A percentile compares a stretch with the other conserved stretches of the same genome.
These are phyloP conservation scores for Prietella phreatophila DNA, from an alignment of 2,113 vertebrate species.

Conservation along the genomic window DNA sequence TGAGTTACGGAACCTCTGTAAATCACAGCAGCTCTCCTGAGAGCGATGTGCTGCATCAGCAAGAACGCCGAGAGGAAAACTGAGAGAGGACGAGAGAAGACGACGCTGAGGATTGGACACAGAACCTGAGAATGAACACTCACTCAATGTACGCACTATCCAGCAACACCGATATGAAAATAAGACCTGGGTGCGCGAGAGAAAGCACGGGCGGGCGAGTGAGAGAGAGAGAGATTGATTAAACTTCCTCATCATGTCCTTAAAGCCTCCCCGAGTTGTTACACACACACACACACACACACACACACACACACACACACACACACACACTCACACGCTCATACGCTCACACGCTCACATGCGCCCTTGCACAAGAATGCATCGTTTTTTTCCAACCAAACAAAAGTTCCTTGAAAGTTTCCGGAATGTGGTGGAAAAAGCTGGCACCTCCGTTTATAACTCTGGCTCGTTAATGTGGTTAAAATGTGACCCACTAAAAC, in stretches of 20 bases:
- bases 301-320: too few species aligned
- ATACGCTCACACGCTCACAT: too few species aligned
- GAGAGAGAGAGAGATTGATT: too few species aligned
- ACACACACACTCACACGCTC: too few species aligned
- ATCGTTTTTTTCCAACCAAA: background rate
- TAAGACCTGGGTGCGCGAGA: background rate
- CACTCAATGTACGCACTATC: background rate
- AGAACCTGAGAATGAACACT: background rate
- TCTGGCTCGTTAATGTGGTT: background rate
- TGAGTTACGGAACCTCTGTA: background rate
- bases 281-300: background rate
- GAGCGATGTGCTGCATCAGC: slow-evolving; percentile 10
- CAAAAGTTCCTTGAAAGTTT: background rate
- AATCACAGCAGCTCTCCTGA: slow-evolving; percentile 17
- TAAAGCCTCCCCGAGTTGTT: background rate
- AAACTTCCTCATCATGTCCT: background rate
- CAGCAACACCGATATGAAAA: background rate
- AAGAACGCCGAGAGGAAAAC: background rate
- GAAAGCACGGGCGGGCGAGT: slow-evolving; percentile 36
- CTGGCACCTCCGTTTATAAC: background rate
- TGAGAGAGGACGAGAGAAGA: background rate
- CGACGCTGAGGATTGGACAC: background rate
- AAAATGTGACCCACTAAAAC: background rate
- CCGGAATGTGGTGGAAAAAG: background rate
- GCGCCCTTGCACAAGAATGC: background rate